phyloP scores from a whole-genome alignment of 2,888 invertebrate species.

The Drosophila antonietae region DNA sequence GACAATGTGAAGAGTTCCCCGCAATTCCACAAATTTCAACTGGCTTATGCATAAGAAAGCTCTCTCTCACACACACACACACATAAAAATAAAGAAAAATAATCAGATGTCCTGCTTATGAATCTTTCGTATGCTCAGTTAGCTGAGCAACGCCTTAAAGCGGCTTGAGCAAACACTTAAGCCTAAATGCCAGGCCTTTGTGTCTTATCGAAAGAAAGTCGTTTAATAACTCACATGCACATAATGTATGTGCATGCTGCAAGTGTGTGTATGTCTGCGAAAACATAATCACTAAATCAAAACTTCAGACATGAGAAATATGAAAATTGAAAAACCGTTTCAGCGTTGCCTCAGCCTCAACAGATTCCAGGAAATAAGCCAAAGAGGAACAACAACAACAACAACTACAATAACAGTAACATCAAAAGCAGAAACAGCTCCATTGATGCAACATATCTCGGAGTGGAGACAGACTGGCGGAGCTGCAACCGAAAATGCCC shows the following conservation, averaged over 20 bases:
- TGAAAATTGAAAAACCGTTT: constrained; percentile 76
- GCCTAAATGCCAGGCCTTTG: constrained; percentile 57
- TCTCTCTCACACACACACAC: constrained; percentile 1
- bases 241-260: constrained; percentile 31
- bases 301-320: constrained; percentile 68
- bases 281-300: constrained; percentile 72
- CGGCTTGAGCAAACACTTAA: constrained; percentile 68
- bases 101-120: constrained; percentile 70
- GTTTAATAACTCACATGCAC: constrained; percentile 71
- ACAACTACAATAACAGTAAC: constrained; percentile 20
- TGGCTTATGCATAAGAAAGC: constrained; percentile 1
- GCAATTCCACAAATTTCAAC: background rate
- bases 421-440: constrained; percentile 25
- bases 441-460: constrained; percentile 37
- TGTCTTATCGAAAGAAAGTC: constrained; percentile 72
- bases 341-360: constrained; percentile 19
- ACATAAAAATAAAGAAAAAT: constrained; percentile 5
- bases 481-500: constrained; percentile 67
- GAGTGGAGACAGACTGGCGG: constrained; percentile 35
- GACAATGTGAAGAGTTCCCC: constrained; percentile 31
- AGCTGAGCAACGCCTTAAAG: constrained; percentile 65
- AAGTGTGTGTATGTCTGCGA: constrained; percentile 17
- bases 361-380: constrained; percentile 32
- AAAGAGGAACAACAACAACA: constrained; percentile 6
- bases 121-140: constrained; percentile 17